Conservation (phyloP, 1,140 invertebrate species). For the Drosophila serrata region DNA sequence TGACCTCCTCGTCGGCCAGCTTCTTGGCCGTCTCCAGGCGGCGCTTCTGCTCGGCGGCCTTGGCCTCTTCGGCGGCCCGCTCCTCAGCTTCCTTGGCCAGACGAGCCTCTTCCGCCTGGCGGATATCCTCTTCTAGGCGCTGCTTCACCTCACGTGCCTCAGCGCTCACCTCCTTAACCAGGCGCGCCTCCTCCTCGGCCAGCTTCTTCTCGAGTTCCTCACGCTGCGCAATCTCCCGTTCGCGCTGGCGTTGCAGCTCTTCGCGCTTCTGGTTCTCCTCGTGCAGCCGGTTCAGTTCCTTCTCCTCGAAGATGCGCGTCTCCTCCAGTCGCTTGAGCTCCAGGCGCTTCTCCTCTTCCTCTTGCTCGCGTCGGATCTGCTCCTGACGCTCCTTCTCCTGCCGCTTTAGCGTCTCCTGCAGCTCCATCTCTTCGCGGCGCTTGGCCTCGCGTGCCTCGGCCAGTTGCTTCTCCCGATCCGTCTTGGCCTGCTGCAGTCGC, state of each 20-base stretch:
- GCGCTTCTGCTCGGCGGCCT: conserved; percentile 45
- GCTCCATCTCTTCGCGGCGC: conserved; percentile 59
- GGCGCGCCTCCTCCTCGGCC: conserved; percentile 66
- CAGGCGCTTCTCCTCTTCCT: conserved; percentile 74
- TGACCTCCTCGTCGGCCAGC: conserved; percentile 52
- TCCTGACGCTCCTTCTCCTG: conserved; percentile 69
- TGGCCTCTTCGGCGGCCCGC: conserved; percentile 45
- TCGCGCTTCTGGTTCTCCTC: conserved; percentile 70
- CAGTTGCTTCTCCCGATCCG: conserved; percentile 65
- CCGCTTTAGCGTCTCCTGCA: conserved; percentile 57
- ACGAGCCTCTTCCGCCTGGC: conserved; percentile 55
- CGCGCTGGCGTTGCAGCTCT: conserved; percentile 55
- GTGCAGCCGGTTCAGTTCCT: conserved; percentile 64
- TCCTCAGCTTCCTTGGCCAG: conserved; percentile 60
- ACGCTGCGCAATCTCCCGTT: conserved; percentile 59
- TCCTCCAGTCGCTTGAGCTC: conserved; percentile 67
- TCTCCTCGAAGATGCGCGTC: conserved; percentile 58
- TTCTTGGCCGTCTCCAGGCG: conserved; percentile 62
- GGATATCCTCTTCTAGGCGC: conserved; percentile 55
- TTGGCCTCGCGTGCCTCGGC: conserved; percentile 74
- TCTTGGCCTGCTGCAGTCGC: conserved; percentile 54
- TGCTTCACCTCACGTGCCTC: conserved; percentile 61
- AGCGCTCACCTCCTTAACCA: conserved; percentile 57
- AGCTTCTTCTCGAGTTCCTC: conserved; percentile 56
- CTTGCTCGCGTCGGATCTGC: conserved; percentile 59